Evolutionary conservation across 2,888 invertebrate genomes (phyloP).

Genomic region (Ecdyonurus torrentis): DNA sequence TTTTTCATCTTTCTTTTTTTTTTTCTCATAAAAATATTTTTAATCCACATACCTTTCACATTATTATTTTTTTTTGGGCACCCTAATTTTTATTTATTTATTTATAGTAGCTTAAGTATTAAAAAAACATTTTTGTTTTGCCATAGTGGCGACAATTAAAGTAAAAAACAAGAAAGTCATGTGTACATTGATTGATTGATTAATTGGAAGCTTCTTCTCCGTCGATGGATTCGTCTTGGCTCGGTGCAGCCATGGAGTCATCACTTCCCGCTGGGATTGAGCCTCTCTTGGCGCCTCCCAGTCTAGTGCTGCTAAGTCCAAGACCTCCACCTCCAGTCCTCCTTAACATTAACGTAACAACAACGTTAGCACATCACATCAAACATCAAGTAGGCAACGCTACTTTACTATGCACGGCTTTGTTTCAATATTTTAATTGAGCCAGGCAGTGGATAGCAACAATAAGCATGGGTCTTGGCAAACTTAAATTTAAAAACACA

Average conservation of each 20-base stretch:
- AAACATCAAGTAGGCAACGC: too few species aligned
- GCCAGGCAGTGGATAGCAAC: neutral
- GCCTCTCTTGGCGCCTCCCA: constrained; percentile 47
- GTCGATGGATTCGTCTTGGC: constrained; percentile 56
- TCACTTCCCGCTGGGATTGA: constrained; percentile 48
- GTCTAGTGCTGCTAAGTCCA: constrained; percentile 38
- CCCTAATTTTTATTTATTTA: neutral
- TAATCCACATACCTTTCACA: neutral
- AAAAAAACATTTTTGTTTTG: too few species aligned
- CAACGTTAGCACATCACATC: constrained; percentile 7
- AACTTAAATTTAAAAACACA: neutral
- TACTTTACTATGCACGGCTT: too few species aligned
- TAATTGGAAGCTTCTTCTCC: constrained; percentile 47
- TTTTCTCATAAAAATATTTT: neutral
- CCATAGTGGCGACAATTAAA: too few species aligned
- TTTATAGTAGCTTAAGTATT: neutral
- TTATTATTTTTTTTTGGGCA: neutral
- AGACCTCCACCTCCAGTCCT: constrained; percentile 36
- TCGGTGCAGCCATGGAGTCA: constrained; percentile 41
- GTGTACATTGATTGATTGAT: constrained; percentile 11
- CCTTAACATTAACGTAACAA: constrained; percentile 24
- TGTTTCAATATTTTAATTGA: neutral
- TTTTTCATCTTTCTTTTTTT: neutral
- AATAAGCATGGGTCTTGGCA: neutral
- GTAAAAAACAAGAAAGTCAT: neutral